phyloP scores from a whole-genome alignment of 2,113 vertebrate genomes.

The Sinocyclocheilus rhinocerous region DNA sequence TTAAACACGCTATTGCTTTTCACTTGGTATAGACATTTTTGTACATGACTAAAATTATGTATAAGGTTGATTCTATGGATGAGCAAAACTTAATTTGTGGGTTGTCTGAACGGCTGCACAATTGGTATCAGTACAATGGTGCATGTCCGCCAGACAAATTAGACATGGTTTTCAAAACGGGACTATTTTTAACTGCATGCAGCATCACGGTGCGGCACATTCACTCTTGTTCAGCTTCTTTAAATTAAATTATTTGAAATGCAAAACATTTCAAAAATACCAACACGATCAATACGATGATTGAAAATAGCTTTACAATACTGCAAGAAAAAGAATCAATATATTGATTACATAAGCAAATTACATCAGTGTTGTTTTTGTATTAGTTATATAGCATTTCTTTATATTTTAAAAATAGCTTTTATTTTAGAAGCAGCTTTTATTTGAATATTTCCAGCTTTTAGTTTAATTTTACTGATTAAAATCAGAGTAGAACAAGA shows the following conservation, averaged over 20 bases:
- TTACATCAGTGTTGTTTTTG: too few relatives aligned
- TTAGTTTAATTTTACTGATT: too few relatives aligned
- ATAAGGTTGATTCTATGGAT: neutral
- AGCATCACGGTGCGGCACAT: neutral
- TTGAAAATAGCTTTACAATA: too few relatives aligned
- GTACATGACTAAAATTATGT: neutral
- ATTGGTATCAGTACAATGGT: too few relatives aligned
- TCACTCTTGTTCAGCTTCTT: neutral
- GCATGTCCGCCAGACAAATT: neutral
- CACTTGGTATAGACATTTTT: neutral
- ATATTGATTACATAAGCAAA: too few relatives aligned
- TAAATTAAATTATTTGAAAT: too few relatives aligned
- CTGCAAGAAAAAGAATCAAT: too few relatives aligned
- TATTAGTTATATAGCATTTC: too few relatives aligned
- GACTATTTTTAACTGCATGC: neutral
- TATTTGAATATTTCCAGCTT: too few relatives aligned
- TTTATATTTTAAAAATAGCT: too few relatives aligned
- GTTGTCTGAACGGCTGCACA: neutral
- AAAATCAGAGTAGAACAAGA: too few relatives aligned
- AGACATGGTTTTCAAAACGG: neutral
- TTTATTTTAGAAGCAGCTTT: too few relatives aligned
- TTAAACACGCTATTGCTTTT: neutral
- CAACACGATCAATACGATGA: neutral
- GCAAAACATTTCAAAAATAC: neutral
- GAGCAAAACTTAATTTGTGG: neutral